Percentiles rank a stretch among this genome's conserved stretches.
Evolutionary conservation across 2,888 invertebrate genomes (phyloP).

Genomic region (Macrosiphum euphorbiae): DNA sequence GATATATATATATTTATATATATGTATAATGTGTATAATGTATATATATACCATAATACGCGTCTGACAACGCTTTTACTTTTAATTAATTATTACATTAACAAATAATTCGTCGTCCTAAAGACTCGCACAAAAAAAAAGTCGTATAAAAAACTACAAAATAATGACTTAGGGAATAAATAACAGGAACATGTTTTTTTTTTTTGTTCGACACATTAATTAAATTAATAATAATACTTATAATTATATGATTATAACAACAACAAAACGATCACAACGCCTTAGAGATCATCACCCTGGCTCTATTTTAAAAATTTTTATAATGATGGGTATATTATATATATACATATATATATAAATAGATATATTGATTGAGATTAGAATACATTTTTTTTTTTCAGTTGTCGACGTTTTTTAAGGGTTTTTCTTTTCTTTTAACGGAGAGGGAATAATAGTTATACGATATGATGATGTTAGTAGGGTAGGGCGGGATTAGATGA

Average conservation of each 20-base stretch:
- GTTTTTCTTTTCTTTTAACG: not conserved
- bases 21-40: not conserved
- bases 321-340: constrained; percentile 31
- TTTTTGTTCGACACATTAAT: constrained; percentile 62
- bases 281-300: constrained; percentile 64
- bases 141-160: constrained; percentile 63
- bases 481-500: not conserved
- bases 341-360: constrained; percentile 28
- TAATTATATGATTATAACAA: constrained; percentile 59
- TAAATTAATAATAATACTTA: constrained; percentile 64
- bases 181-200: constrained; percentile 65
- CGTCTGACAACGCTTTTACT: constrained; percentile 31
- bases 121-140: constrained; percentile 54
- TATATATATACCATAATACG: constrained; percentile 36
- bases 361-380: constrained; percentile 33
- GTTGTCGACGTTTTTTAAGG: constrained; percentile 29
- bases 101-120: constrained; percentile 64
- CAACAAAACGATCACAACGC: constrained; percentile 65
- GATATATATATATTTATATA: constrained; percentile 1
- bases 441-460: not conserved
- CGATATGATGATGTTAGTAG: not conserved
- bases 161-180: constrained; percentile 65
- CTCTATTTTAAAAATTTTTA: constrained; percentile 38
- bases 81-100: constrained; percentile 51
- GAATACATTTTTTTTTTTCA: constrained; percentile 33